phyloP scores from a whole-genome alignment of 2,888 invertebrate species.

The Molanna angustata region DNA sequence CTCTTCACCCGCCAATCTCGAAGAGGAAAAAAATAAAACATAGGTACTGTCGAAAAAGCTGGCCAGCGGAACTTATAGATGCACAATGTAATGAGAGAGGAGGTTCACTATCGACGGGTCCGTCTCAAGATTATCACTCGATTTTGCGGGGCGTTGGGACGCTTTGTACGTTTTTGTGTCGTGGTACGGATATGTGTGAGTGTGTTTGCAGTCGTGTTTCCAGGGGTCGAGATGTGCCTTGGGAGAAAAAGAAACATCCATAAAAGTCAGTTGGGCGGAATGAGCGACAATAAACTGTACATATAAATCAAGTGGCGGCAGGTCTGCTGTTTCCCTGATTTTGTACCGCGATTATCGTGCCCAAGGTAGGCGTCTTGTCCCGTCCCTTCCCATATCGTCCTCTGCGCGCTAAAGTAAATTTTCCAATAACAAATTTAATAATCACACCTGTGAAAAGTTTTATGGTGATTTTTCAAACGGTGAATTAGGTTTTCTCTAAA shows the following conservation, averaged over 20 bases:
- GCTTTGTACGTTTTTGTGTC: too few relatives aligned
- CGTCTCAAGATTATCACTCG: neutral
- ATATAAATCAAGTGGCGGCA: constrained; percentile 39
- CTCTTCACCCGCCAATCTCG: constrained; percentile 12
- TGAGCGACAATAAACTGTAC: constrained; percentile 43
- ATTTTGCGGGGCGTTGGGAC: too few relatives aligned
- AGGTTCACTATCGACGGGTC: constrained; percentile 7
- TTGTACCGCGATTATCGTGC: constrained; percentile 37
- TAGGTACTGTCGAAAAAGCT: constrained; percentile 21
- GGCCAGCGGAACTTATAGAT: constrained; percentile 16
- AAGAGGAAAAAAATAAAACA: constrained; percentile 19
- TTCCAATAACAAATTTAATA: too few relatives aligned
- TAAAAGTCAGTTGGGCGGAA: constrained; percentile 43
- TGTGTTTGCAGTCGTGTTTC: too few relatives aligned
- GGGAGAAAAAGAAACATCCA: constrained; percentile 38
- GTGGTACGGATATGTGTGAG: too few relatives aligned
- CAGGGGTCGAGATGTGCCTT: constrained; percentile 9
- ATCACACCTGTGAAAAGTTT: too few relatives aligned
- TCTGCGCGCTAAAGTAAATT: too few relatives aligned
- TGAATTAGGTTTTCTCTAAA: too few relatives aligned
- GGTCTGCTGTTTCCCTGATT: constrained; percentile 40
- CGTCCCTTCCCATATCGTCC: neutral
- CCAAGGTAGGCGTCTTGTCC: constrained; percentile 6
- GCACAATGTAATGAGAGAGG: too few relatives aligned
- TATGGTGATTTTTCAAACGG: too few relatives aligned